These are phyloP conservation scores for Pholis gunnellus DNA, from an alignment of 2,113 vertebrate genomes.

Conservation along the genomic window DNA sequence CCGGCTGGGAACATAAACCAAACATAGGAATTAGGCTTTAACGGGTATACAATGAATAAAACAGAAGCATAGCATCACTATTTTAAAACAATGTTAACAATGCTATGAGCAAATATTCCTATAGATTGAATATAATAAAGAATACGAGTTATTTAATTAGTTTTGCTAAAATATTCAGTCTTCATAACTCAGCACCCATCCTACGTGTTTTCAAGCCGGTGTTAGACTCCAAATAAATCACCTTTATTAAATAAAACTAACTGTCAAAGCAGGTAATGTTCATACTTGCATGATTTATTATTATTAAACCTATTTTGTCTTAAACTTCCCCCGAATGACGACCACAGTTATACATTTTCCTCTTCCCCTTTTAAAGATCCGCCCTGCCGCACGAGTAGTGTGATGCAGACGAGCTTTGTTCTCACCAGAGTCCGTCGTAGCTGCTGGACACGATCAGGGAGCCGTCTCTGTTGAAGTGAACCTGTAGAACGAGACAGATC, in stretches of 20 bases:
- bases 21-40: neutral
- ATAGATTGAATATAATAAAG: neutral
- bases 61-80: neutral
- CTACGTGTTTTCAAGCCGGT: neutral
- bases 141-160: neutral
- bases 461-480: slow-evolving; percentile 98
- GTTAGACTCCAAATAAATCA: neutral
- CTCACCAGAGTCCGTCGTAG: slow-evolving; percentile 98
- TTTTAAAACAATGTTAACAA: neutral
- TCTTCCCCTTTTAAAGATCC: too few relatives aligned
- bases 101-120: neutral
- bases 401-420: neutral
- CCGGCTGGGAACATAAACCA: slow-evolving; percentile 82
- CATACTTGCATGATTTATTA: too few relatives aligned
- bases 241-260: neutral
- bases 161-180: neutral
- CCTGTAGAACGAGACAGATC: slow-evolving; percentile 79
- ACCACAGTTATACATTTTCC: too few relatives aligned
- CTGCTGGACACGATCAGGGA: slow-evolving; percentile 99
- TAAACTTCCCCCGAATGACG: too few relatives aligned
- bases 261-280: too few relatives aligned
- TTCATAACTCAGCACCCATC: neutral
- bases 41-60: neutral
- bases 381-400: too few relatives aligned
- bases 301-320: too few relatives aligned